Conservation (phyloP, 2,888 invertebrate species). For the Pristionchus exspectatus region DNA sequence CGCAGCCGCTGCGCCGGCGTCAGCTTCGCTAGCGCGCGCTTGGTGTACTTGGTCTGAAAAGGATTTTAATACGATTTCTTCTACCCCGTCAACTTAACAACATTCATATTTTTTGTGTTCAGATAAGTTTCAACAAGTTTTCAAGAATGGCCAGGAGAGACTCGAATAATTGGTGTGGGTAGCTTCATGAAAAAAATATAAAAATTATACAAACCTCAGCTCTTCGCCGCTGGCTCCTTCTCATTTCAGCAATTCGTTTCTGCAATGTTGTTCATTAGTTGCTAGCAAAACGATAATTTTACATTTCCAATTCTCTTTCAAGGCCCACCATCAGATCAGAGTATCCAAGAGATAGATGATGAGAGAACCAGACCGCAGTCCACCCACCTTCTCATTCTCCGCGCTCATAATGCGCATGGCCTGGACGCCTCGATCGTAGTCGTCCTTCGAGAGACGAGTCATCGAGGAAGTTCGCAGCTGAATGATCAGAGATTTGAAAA, state of each 20-base stretch:
- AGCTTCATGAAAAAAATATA: too few species aligned
- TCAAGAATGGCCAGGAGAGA: background rate
- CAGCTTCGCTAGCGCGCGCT: background rate
- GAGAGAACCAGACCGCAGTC: background rate
- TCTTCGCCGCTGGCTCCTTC: background rate
- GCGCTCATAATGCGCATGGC: background rate
- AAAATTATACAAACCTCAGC: background rate
- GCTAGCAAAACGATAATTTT: too few species aligned
- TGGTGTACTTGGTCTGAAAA: background rate
- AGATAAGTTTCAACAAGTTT: background rate
- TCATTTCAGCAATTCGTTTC: background rate
- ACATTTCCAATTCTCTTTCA: background rate
- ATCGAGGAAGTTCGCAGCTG: background rate
- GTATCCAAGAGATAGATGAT: too few species aligned
- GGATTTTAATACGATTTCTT: background rate
- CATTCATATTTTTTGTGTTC: too few species aligned
- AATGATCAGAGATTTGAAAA: too few species aligned
- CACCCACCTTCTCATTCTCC: background rate
- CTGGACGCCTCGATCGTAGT: background rate
- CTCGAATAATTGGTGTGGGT: background rate
- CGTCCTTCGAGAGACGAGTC: background rate
- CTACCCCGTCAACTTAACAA: too few species aligned
- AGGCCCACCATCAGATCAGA: background rate
- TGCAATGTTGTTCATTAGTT: background rate
- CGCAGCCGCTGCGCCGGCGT: background rate